Evolutionary conservation across 2,113 vertebrate genomes (phyloP).

Genomic region (Motacilla alba): DNA sequence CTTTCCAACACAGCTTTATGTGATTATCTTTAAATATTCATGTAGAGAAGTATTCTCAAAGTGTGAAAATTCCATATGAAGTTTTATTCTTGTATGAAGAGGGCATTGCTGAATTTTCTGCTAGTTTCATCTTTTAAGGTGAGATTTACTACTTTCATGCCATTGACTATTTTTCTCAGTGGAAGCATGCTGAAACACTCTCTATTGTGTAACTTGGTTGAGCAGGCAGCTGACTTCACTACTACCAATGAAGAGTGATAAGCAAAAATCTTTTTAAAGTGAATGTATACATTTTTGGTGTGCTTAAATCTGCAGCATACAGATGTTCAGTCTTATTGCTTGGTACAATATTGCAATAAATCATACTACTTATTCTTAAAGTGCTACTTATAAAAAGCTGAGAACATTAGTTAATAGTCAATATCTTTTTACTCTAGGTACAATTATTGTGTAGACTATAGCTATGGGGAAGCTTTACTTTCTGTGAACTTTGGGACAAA

Average conservation of each 20-base stretch:
- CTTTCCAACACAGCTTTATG: conserved; percentile 51
- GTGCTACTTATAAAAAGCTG: conserved; percentile 60
- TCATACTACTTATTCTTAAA: conserved; percentile 60
- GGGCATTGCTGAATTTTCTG: conserved; percentile 72
- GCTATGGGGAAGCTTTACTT: conserved; percentile 48
- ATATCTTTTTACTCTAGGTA: conserved; percentile 43
- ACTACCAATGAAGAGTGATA: conserved; percentile 66
- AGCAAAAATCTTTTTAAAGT: conserved; percentile 53
- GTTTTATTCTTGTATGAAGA: conserved; percentile 66
- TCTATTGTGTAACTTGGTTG: conserved; percentile 55
- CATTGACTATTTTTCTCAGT: conserved; percentile 60
- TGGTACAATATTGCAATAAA: conserved; percentile 67
- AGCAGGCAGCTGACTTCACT: conserved; percentile 53
- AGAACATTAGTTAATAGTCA: conserved; percentile 35
- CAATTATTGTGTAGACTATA: conserved; percentile 33
- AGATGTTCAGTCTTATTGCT: conserved; percentile 52
- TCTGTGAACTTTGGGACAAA: conserved; percentile 34
- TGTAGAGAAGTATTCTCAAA: conserved; percentile 54
- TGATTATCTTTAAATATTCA: conserved; percentile 53
- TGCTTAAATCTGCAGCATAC: conserved; percentile 58
- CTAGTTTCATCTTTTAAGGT: conserved; percentile 60
- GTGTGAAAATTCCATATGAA: conserved; percentile 58
- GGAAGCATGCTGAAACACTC: conserved; percentile 71
- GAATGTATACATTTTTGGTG: conserved; percentile 66
- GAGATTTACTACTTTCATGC: conserved; percentile 58